phyloP scores from a whole-genome alignment of 2,113 vertebrate species.

The Brachypteracias leptosomus region DNA sequence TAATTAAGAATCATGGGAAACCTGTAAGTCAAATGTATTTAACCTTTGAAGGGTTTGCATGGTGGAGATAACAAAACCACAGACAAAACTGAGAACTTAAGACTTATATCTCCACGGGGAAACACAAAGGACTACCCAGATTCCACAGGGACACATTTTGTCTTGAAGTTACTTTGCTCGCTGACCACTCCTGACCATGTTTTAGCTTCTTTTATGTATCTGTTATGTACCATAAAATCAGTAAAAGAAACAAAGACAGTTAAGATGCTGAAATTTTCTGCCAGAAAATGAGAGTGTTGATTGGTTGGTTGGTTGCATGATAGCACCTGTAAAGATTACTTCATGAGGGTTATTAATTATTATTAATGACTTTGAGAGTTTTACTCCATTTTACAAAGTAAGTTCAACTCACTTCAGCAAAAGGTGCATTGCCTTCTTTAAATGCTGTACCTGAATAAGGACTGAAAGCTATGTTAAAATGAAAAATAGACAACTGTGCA shows the following conservation, averaged over 20 bases:
- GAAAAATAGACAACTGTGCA: neutral
- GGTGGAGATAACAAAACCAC: neutral
- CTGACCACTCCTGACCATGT: neutral
- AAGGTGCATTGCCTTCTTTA: neutral
- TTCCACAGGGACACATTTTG: neutral
- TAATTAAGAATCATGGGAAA: neutral
- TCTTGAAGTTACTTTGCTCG: neutral
- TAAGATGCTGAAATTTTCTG: neutral
- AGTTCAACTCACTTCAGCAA: neutral
- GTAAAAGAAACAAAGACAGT: neutral
- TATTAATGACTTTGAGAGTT: neutral
- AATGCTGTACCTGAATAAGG: neutral
- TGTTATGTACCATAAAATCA: neutral
- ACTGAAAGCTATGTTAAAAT: neutral
- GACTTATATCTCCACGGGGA: neutral
- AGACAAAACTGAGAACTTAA: neutral
- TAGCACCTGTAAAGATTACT: neutral
- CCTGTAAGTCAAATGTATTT: neutral
- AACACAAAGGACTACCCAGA: neutral
- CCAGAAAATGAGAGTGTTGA: neutral
- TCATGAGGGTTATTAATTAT: neutral
- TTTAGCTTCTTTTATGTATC: neutral
- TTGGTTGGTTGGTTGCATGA: neutral
- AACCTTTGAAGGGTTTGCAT: neutral
- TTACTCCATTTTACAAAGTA: neutral